Evolutionary conservation across 1,140 invertebrate species (phyloP).

Genomic region (Sycophaga agraensis): DNA sequence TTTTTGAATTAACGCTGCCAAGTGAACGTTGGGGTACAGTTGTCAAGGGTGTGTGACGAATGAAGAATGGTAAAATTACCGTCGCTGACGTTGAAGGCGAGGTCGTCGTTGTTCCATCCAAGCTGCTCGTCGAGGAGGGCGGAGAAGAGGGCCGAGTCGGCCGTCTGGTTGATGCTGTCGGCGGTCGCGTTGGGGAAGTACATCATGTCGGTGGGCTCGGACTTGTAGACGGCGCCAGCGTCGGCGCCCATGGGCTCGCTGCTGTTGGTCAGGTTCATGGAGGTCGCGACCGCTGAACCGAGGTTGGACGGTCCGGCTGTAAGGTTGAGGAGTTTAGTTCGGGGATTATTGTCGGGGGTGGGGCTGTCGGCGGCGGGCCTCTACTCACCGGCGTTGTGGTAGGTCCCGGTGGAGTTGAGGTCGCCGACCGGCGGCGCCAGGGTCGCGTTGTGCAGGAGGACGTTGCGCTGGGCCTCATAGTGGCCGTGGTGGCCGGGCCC

Average conservation of each 20-base stretch:
- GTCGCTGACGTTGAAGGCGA: constrained; percentile 79
- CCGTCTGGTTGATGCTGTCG: constrained; percentile 70
- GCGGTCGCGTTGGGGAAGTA: constrained; percentile 62
- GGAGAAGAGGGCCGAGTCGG: constrained; percentile 71
- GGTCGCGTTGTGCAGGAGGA: constrained; percentile 68
- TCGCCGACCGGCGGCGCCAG: constrained; percentile 65
- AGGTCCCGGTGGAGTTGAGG: constrained; percentile 62
- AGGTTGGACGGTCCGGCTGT: constrained; percentile 67
- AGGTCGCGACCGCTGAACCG: constrained; percentile 76
- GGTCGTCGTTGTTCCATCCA: constrained; percentile 69
- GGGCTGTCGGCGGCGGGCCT: neutral
- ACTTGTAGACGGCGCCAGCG: constrained; percentile 53
- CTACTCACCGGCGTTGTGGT: constrained; percentile 60
- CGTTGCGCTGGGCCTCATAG: constrained; percentile 56
- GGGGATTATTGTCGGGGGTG: constrained; percentile 10
- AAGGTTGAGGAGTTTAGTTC: constrained; percentile 55
- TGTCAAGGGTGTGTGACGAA: too few species aligned
- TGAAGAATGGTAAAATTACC: too few species aligned
- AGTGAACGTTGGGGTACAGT: too few species aligned
- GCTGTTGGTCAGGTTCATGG: constrained; percentile 75
- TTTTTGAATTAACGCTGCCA: neutral
- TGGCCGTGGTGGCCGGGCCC: constrained; percentile 49
- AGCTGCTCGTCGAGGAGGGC: constrained; percentile 20
- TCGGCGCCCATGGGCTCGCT: constrained; percentile 59
- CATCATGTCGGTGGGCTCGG: constrained; percentile 63